phyloP scores from a whole-genome alignment of 2,113 vertebrate species.

The Panthera tigris region DNA sequence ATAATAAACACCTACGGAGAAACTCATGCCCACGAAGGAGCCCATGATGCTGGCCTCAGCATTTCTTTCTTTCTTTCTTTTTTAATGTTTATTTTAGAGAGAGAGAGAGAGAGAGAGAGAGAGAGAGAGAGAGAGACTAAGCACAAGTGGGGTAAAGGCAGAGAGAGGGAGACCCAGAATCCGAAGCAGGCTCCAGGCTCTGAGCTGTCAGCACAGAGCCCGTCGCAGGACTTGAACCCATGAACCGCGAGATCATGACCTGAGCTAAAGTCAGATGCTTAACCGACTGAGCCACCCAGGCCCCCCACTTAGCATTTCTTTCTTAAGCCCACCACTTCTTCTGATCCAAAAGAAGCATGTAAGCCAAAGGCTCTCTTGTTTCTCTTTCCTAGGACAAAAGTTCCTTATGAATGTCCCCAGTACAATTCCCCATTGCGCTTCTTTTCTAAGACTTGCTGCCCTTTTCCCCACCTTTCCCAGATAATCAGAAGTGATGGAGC shows the following conservation, averaged over 20 bases:
- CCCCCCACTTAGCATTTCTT: not conserved
- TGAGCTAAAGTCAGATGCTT: too few relatives aligned
- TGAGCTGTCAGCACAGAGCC: too few relatives aligned
- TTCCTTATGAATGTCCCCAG: not conserved
- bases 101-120: too few relatives aligned
- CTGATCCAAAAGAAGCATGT: not conserved
- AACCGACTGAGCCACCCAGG: too few relatives aligned
- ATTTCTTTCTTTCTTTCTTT: not conserved
- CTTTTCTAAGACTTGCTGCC: not conserved
- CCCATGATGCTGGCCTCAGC: not conserved
- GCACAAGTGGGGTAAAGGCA: too few relatives aligned
- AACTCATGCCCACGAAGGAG: fast-evolving
- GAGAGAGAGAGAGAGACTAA: too few relatives aligned
- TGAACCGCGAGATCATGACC: too few relatives aligned
- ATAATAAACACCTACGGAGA: not conserved
- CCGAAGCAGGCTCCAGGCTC: too few relatives aligned
- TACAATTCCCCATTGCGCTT: not conserved
- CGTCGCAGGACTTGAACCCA: too few relatives aligned
- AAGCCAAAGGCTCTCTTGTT: not conserved
- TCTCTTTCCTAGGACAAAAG: not conserved
- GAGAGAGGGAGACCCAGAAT: too few relatives aligned
- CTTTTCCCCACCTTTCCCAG: not conserved
- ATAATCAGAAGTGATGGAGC: not conserved
- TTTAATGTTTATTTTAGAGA: too few relatives aligned
- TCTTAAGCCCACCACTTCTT: not conserved